These are phyloP conservation scores for Myotis pilosus DNA, from an alignment of 2,797 vertebrate genomes.

Conservation along the genomic window DNA sequence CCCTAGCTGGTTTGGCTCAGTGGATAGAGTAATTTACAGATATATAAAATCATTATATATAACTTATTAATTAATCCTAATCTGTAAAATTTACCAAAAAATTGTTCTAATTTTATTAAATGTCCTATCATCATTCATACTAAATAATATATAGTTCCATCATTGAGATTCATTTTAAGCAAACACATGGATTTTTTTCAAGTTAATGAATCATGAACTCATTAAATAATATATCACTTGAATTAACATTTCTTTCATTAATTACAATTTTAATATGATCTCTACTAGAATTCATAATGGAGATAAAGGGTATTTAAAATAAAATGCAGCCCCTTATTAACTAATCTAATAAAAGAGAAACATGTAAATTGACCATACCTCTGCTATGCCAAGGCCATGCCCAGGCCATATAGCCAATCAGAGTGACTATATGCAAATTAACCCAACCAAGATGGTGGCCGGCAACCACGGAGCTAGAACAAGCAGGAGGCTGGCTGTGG, in stretches of 20 bases:
- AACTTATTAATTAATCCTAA: conserved; percentile 36
- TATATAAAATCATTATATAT: not conserved
- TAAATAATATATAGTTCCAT: conserved; percentile 55
- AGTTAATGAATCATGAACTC: conserved; percentile 55
- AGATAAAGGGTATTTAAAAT: not conserved
- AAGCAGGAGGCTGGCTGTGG: too few relatives aligned
- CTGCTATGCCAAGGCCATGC: too few relatives aligned
- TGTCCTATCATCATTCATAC: conserved; percentile 6
- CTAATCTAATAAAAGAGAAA: too few relatives aligned
- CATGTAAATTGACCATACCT: too few relatives aligned
- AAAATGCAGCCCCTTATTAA: not conserved
- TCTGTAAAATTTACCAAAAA: conserved; percentile 46
- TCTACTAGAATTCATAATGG: not conserved
- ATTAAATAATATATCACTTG: conserved; percentile 57
- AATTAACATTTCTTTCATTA: conserved; percentile 59
- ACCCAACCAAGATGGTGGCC: too few relatives aligned
- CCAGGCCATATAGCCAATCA: too few relatives aligned
- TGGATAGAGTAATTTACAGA: not conserved
- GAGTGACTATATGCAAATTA: too few relatives aligned
- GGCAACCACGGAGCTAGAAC: too few relatives aligned
- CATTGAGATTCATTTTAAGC: conserved; percentile 34
- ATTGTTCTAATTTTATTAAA: conserved; percentile 56
- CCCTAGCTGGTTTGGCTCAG: too few relatives aligned
- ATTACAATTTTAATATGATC: conserved; percentile 57
- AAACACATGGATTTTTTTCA: conserved; percentile 55